Percentiles rank a stretch among this genome's conserved stretches.
phyloP scores from a whole-genome alignment of 1,140 invertebrate genomes.

The Drosophila serrata region DNA sequence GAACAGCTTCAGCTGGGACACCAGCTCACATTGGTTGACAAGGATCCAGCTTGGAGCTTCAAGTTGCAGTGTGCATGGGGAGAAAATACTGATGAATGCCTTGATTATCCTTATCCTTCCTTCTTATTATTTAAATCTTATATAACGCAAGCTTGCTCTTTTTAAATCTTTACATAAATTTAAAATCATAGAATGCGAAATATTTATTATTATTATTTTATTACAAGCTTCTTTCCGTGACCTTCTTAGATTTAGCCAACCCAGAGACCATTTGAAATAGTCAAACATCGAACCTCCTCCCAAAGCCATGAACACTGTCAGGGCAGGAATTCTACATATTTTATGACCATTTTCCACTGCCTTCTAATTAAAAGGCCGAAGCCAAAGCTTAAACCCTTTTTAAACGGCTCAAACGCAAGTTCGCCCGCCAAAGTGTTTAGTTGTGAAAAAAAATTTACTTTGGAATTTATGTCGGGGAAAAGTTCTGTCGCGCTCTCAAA shows the following conservation, averaged over 20 bases:
- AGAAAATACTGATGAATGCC: slow-evolving; percentile 4
- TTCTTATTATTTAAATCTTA: neutral
- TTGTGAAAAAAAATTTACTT: slow-evolving; percentile 48
- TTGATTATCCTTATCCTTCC: neutral
- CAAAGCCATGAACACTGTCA: neutral
- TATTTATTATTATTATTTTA: too few species aligned
- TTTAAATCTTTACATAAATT: neutral
- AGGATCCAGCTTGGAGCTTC: slow-evolving; percentile 17
- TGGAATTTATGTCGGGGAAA: slow-evolving; percentile 39
- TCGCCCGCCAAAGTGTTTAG: slow-evolving; percentile 46
- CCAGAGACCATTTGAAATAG: neutral
- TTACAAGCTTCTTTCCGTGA: neutral
- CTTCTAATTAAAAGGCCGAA: slow-evolving; percentile 48
- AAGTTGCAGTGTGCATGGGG: slow-evolving; percentile 11
- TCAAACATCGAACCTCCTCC: neutral
- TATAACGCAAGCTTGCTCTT: neutral
- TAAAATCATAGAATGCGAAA: neutral
- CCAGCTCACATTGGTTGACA: slow-evolving; percentile 29
- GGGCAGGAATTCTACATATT: slow-evolving; percentile 21
- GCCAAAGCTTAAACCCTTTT: slow-evolving; percentile 33
- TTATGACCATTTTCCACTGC: slow-evolving; percentile 22
- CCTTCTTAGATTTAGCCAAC: neutral
- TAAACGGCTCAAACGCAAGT: slow-evolving; percentile 34
- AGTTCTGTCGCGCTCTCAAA: slow-evolving; percentile 44
- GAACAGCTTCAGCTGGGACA: slow-evolving; percentile 26